Conservation (phyloP, 1,140 invertebrate species). For the Melanaphis sacchari region DNA sequence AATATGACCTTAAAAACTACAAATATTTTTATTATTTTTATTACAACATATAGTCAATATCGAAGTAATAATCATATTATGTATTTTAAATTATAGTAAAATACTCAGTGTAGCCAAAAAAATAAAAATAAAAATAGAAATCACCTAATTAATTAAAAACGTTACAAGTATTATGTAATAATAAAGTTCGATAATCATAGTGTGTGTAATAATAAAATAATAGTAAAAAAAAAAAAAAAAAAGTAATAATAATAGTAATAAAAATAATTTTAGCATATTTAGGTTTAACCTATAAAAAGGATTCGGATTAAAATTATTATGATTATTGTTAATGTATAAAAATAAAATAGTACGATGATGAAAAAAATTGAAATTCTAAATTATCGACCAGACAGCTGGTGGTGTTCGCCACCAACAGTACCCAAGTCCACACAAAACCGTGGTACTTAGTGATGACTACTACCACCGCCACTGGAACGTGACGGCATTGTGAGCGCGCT, state of each 20-base stretch:
- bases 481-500: background rate
- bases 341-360: constrained; percentile 15
- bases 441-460: constrained; percentile 24
- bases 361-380: constrained; percentile 33
- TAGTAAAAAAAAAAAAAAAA: constrained; percentile 15
- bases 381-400: background rate
- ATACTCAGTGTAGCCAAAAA: constrained; percentile 22
- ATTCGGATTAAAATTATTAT: constrained; percentile 8
- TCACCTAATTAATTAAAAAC: background rate
- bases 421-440: background rate
- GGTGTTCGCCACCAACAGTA: background rate
- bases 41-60: constrained; percentile 16
- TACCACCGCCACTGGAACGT: background rate
- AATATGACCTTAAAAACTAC: constrained; percentile 11
- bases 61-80: constrained; percentile 23
- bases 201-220: constrained; percentile 5
- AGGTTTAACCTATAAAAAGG: background rate
- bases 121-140: constrained; percentile 27
- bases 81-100: constrained; percentile 12
- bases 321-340: constrained; percentile 18
- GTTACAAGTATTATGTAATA: constrained; percentile 13
- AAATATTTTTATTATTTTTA: constrained; percentile 4
- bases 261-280: constrained; percentile 37
- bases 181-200: background rate
- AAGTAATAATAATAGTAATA: background rate